These are phyloP conservation scores for Fopius arisanus DNA, from an alignment of 1,140 invertebrate genomes.

Conservation along the genomic window DNA sequence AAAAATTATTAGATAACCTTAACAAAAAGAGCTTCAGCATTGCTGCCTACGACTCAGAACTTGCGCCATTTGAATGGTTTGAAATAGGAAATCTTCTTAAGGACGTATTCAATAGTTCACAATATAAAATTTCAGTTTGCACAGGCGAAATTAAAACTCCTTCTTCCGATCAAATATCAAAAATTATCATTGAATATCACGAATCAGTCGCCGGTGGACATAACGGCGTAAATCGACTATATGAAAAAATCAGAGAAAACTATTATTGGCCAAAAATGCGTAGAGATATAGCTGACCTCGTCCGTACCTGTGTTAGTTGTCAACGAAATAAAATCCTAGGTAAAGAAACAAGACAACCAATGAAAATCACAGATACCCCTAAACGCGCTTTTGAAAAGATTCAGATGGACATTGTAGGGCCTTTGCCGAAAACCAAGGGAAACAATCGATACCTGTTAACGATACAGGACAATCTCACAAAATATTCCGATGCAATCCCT, in stretches of 20 bases:
- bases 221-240: conserved; percentile 25
- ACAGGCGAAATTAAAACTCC: conserved; percentile 21
- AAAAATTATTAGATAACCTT: background rate
- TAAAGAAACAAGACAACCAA: too few species aligned
- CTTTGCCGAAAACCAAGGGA: too few species aligned
- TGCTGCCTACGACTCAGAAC: background rate
- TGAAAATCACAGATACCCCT: too few species aligned
- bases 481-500: too few species aligned
- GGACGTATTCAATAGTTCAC: conserved; percentile 2
- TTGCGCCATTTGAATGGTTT: background rate
- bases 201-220: conserved; percentile 28
- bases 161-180: background rate
- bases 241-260: conserved; percentile 19
- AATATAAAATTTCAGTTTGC: conserved; percentile 26
- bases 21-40: conserved; percentile 1
- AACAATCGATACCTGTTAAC: too few species aligned
- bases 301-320: too few species aligned
- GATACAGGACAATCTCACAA: too few species aligned
- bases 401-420: too few species aligned
- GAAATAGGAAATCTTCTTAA: conserved; percentile 8
- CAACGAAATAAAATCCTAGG: too few species aligned
- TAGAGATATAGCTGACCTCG: too few species aligned
- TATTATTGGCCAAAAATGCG: conserved; percentile 28
- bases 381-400: too few species aligned
- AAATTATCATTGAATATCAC: conserved; percentile 36